Base-by-base conservation (phyloP, 2,888 invertebrate species). In the Conchocele bisecta region DNA sequence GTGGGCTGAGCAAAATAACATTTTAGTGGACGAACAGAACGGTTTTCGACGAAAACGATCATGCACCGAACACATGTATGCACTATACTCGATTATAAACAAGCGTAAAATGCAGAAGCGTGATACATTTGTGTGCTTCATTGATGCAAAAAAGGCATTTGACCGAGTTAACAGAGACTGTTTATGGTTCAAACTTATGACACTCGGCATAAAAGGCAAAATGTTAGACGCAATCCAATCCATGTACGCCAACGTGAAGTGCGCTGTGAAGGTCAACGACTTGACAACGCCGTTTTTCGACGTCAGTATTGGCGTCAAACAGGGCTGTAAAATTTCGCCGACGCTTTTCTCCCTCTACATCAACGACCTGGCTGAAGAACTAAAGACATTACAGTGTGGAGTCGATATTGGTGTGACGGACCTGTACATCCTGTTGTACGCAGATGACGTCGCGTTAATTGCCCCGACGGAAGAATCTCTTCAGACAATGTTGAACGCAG, bases 401-500 rank as follows among this genome's bases (percentile, higher is more conserved):
- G 22, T 42, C n/a, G 42, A 42, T 15, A 6, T 42, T 22, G 42
- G 22, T 9, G n/a, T 42, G n/a, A 22, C 17, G 7, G 17, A 42
- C 7, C 22, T 42, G n/a, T 42, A 17, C 42, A 6, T 15, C 7
- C 22, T 42, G 22, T 22, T 42, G 17, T 42, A 42, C 22, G 42
- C 42, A 22, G 42, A 42, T 22, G 42, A 42, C 22, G 42, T 35
- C 26, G 50, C 37, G 15, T n/a, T 60, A 2, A 50, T 60, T 39
- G 50, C 60, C 2, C 39, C 50, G 9, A 13, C 48, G 5, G 60
- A 60, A 26, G 17, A 29, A 11, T 20, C 26, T 15, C 20, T 60
- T n/a, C 60, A 60, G 22, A 29, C 15, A 4, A 48, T 63, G 58
- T 26, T 69, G 13, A 33, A 69, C 28, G 29, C 44, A 1, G 37